phyloP scores from a whole-genome alignment of 2,113 vertebrate species.

The Noctilio leporinus region DNA sequence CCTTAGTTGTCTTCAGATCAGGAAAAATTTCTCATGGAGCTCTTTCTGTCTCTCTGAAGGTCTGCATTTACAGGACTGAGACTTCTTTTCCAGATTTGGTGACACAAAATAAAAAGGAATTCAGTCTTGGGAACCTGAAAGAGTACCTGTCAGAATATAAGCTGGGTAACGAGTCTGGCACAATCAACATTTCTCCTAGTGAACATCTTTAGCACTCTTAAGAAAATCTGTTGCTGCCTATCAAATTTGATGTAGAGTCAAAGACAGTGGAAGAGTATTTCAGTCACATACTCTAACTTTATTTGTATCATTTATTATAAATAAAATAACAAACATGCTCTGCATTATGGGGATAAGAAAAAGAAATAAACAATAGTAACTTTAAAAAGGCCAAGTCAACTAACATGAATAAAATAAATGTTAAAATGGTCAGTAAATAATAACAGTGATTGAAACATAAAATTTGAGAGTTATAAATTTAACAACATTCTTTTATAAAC shows the following conservation, averaged over 20 bases:
- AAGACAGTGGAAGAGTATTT: background rate
- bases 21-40: background rate
- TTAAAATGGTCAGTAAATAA: background rate
- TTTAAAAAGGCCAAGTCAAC: background rate
- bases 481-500: background rate
- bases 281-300: background rate
- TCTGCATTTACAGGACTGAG: background rate
- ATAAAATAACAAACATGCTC: background rate
- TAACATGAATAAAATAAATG: background rate
- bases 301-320: background rate
- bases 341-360: background rate
- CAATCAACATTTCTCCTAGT: background rate
- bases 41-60: background rate
- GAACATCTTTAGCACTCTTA: background rate
- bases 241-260: background rate
- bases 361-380: background rate
- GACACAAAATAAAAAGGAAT: background rate
- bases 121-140: background rate
- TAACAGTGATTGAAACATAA: background rate
- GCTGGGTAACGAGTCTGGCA: background rate
- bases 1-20: background rate
- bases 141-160: background rate
- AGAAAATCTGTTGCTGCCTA: background rate
- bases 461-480: background rate
- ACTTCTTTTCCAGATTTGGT: background rate